These are phyloP conservation scores for Burhinus bistriatus DNA, from an alignment of 2,113 vertebrate species.

Conservation along the genomic window DNA sequence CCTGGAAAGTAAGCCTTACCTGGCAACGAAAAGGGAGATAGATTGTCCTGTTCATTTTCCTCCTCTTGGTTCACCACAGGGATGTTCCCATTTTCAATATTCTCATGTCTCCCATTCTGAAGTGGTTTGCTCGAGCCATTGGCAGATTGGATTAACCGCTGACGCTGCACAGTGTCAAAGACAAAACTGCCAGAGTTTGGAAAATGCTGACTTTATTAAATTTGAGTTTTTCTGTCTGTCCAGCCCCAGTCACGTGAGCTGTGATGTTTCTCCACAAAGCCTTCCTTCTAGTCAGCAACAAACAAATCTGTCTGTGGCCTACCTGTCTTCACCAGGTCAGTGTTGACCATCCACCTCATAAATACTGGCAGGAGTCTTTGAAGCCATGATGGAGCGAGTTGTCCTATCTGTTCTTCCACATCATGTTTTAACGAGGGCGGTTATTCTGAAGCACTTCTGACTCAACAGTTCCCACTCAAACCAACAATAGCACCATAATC, in stretches of 20 bases:
- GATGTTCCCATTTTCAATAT: slow-evolving; percentile 91
- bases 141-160: slow-evolving; percentile 89
- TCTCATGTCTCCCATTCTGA: slow-evolving; percentile 83
- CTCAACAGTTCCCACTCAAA: not conserved
- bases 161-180: slow-evolving; percentile 77
- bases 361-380: not conserved
- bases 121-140: slow-evolving; percentile 83
- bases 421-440: not conserved
- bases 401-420: not conserved
- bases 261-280: not conserved
- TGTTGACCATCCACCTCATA: not conserved
- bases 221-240: not conserved
- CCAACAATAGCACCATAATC: not conserved
- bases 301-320: not conserved
- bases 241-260: not conserved
- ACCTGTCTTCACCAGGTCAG: not conserved
- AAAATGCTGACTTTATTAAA: not conserved
- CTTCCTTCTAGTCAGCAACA: not conserved
- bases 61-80: slow-evolving; percentile 83
- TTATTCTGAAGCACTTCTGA: not conserved
- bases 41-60: slow-evolving; percentile 74
- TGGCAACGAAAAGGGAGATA: slow-evolving; percentile 86
- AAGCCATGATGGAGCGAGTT: not conserved
- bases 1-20: slow-evolving; percentile 65
- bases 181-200: not conserved